Evolutionary conservation across 1,140 invertebrate genomes (phyloP).

Genomic region (Drosophila punjabiensis): DNA sequence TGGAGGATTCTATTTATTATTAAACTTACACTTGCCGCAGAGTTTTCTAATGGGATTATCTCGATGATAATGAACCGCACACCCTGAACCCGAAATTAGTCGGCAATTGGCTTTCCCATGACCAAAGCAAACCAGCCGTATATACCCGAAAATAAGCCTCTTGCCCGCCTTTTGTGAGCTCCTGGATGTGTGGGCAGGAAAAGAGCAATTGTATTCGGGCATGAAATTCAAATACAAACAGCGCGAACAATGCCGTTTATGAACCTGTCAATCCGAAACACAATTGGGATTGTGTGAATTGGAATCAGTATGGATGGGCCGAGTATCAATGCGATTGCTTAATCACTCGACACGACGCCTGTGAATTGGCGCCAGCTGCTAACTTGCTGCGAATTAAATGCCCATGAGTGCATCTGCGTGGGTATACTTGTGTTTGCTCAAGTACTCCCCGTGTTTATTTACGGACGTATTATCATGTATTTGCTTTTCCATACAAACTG

Average conservation of each 20-base stretch:
- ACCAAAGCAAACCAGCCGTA: slow-evolving; percentile 54
- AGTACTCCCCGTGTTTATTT: slow-evolving; percentile 22
- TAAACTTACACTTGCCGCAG: slow-evolving; percentile 54
- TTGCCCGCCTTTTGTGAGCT: slow-evolving; percentile 39
- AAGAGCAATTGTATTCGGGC: slow-evolving; percentile 77
- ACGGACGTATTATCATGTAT: slow-evolving; percentile 29
- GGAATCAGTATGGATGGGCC: slow-evolving; percentile 55
- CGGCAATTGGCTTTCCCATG: slow-evolving; percentile 77
- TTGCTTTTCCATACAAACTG: slow-evolving; percentile 19
- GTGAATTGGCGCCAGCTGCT: slow-evolving; percentile 78
- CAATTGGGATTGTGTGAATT: slow-evolving; percentile 75
- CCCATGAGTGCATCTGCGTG: slow-evolving; percentile 55
- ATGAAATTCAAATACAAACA: slow-evolving; percentile 84
- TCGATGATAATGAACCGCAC: slow-evolving; percentile 74
- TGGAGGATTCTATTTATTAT: slow-evolving; percentile 17
- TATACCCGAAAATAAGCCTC: slow-evolving; percentile 73
- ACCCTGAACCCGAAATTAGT: slow-evolving; percentile 29
- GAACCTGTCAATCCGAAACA: slow-evolving; percentile 82
- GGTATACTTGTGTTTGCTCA: slow-evolving; percentile 31
- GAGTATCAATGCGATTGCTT: slow-evolving; percentile 71
- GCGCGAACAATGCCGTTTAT: slow-evolving; percentile 78
- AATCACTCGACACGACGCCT: slow-evolving; percentile 64
- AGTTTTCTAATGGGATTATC: slow-evolving; percentile 69
- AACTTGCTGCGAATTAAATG: slow-evolving; percentile 61
- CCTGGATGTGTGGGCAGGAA: slow-evolving; percentile 63